Evolutionary conservation across 2,888 invertebrate species (phyloP).

Genomic region (Ashinkailepas kermadecensis): DNA sequence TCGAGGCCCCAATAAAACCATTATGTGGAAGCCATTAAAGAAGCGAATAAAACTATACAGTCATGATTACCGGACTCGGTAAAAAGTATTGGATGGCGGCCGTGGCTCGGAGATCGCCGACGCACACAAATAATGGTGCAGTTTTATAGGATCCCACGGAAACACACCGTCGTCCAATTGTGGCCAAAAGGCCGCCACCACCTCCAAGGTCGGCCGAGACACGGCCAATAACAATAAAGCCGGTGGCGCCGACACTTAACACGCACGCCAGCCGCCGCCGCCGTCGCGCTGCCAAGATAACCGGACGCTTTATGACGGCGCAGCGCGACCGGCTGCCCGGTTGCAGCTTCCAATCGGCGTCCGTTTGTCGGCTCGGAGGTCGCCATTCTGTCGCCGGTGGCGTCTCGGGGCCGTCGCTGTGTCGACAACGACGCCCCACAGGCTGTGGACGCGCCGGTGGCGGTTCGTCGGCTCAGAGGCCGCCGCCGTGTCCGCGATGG

Average conservation of each 20-base stretch:
- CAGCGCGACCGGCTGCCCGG: too few species aligned
- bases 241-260: not conserved
- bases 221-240: constrained; percentile 17
- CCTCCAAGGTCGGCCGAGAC: not conserved
- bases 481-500: too few species aligned
- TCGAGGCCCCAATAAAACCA: constrained; percentile 12
- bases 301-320: too few species aligned
- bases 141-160: constrained; percentile 16
- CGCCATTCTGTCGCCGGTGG: too few species aligned
- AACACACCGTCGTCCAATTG: not conserved
- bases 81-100: constrained; percentile 1
- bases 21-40: constrained; percentile 21
- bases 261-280: not conserved
- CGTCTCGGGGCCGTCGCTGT: too few species aligned
- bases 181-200: not conserved
- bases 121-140: not conserved
- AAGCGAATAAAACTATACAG: constrained; percentile 20
- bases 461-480: too few species aligned
- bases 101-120: not conserved
- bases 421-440: too few species aligned
- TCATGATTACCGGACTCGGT: constrained; percentile 14
- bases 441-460: too few species aligned
- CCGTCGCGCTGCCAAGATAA: not conserved
- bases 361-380: too few species aligned
- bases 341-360: too few species aligned